Base-by-base conservation (phyloP, 2,797 vertebrate genomes). In the Dicrostonyx torquatus region DNA sequence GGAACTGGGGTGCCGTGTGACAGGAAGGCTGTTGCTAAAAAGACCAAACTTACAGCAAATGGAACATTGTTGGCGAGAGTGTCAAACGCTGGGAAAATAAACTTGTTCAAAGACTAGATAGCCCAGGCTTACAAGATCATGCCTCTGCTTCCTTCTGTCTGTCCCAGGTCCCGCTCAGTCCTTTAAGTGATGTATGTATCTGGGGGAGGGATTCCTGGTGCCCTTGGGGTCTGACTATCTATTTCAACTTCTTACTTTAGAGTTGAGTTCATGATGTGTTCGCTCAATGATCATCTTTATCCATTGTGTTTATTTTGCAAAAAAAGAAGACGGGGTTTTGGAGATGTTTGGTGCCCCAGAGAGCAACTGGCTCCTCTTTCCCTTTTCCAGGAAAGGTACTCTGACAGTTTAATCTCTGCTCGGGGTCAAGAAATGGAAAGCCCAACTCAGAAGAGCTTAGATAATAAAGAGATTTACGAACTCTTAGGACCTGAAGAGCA, bases 1-100 rank as follows among this genome's bases (percentile, higher is more conserved):
- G 95, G 94, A 94, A 94, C 96, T 91, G 43, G 95, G 93, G 96
- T 91, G 95, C 93, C 93, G 95, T 20, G 84, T 96, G 95, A 96
- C 72, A 94, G 88, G 94, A 95, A 80, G 86, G 86, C 94, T 80
- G 92, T 94, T 93, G 97, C 90, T 95, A 92, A 34, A 95, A 96
- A 97, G 96, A 95, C 93, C 82, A 97, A 92, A 97, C 94, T 95
- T 97, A 95, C 97, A 97, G 83, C 90, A 97, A 89, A 70, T 1
- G 40, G 90, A 83, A 34, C 94, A 93, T 95, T 92, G 94, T 93
- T 93, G 87, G 87, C 62, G 84, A 84, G 89, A 84, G 90, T 92
- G 95, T 93, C 96, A 96, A 95, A 97, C 91, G 92, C 48, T 64
- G 91, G 93, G 93, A 96, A 95, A 95, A 94, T 91, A 87, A 85